Base-by-base conservation (phyloP, 2,888 invertebrate genomes). In the Drosophila diplacantha region DNA sequence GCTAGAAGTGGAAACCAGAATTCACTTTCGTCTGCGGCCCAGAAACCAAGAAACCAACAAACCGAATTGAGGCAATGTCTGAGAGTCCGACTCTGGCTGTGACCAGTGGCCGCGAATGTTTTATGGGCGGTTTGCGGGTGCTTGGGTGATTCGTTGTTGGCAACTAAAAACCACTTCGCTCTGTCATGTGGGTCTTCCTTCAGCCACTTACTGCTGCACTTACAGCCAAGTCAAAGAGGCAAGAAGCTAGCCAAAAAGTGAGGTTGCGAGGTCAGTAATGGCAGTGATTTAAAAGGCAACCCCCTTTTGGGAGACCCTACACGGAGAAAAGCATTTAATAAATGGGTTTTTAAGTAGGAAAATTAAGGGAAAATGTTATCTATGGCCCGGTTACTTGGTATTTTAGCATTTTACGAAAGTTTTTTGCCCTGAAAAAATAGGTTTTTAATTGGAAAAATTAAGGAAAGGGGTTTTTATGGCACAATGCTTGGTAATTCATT, bases 21-120 rank as follows among this genome's bases (percentile, higher is more conserved):
- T 81, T 75, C 75, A 74, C 81, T 75, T 75, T 75, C 81, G 62
- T 74, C 71, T 63, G 56, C 67, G 80, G 61, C 75, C 76, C 65
- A 80, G 77, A 76, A 80, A 71, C 44, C 44, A 46, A 46, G 41
- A 46, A 46, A 46, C 77, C 80, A 65, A 74, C 69, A 74, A 74
- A 80, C 58, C 74, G 69, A 68, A 73, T 44, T 71, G 69, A 72
- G 72, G 74, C 74, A 62, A 64, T 65, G 72, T 53, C 65, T 7
- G 43, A n/a, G 14, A 14, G 12, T 39, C 39, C 22, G 4, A 22
- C 18, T 44, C 8, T 44, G 44, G 29, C 44, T 52, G 35, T 55
- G 62, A 39, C 60, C 61, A 61, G 9, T 52, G 60, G 35, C 38
- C 58, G 41, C 35, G 43, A 61, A 51, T 39, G n/a, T 51, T 51